Evolutionary conservation across 2,113 vertebrate species (phyloP).

Genomic region (Platichthys flesus): DNA sequence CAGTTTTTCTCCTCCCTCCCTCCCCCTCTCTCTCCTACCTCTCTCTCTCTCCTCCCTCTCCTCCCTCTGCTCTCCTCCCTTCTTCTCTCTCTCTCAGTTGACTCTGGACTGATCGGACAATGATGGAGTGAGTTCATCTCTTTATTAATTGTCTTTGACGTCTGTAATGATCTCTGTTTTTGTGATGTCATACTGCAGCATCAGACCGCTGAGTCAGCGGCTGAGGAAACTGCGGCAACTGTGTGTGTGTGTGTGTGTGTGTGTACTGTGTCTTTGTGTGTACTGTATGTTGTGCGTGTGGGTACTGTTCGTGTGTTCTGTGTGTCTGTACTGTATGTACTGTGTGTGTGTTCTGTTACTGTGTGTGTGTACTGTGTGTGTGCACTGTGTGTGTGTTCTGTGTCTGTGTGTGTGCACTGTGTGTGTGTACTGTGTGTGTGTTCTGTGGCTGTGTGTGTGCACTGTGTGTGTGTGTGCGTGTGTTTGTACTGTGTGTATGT

Average conservation of each 20-base stretch:
- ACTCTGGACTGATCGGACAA: conserved; percentile 26
- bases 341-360: background rate
- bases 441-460: background rate
- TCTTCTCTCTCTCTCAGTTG: conserved; percentile 12
- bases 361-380: background rate
- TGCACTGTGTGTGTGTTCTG: background rate
- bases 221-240: conserved; percentile 15
- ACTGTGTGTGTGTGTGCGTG: background rate
- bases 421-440: background rate
- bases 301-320: background rate
- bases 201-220: conserved; percentile 56
- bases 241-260: background rate
- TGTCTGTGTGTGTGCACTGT: background rate
- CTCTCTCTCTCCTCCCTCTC: background rate
- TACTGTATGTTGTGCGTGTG: no score
- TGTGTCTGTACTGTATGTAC: background rate
- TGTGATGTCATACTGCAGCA: conserved; percentile 31
- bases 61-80: no score
- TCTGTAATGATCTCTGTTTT: background rate
- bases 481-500: background rate
- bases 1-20: background rate
- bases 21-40: no score
- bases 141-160: background rate
- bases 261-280: background rate
- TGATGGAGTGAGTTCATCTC: conserved; percentile 61